These are phyloP conservation scores for Micromys minutus DNA, from an alignment of 2,113 vertebrate genomes.

Conservation along the genomic window DNA sequence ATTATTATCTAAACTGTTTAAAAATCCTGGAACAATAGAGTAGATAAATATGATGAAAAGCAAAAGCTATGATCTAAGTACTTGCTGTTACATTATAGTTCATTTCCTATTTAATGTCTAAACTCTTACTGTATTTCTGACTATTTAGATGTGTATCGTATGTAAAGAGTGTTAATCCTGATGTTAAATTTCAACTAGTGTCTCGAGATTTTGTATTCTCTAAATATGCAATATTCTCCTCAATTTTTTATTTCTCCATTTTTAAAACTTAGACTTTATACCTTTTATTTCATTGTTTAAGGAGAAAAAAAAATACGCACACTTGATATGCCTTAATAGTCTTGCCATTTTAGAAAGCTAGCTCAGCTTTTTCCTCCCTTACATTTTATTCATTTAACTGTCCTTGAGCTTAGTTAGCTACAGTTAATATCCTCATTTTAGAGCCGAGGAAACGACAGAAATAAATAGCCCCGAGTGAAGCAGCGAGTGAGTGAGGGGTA, in stretches of 20 bases:
- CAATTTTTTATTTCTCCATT: background rate
- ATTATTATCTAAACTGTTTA: background rate
- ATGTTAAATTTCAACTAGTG: background rate
- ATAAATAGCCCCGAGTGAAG: too few species aligned
- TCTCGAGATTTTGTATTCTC: background rate
- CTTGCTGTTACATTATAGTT: background rate
- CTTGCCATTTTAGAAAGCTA: background rate
- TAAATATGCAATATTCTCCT: background rate
- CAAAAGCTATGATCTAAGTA: background rate
- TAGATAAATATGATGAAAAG: background rate
- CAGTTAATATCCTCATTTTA: too few species aligned
- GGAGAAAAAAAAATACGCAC: background rate
- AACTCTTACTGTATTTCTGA: background rate
- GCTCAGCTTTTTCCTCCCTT: too few species aligned
- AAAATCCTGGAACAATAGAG: background rate
- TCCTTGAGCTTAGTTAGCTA: too few species aligned
- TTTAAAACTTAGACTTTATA: background rate
- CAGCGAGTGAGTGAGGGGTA: too few species aligned
- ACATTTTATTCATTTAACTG: too few species aligned
- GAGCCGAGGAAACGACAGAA: too few species aligned
- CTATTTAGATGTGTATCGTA: background rate
- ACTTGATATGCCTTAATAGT: too few species aligned
- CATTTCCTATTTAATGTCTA: background rate
- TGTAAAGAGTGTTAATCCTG: background rate
- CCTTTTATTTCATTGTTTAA: background rate